phyloP scores from a whole-genome alignment of 2,113 vertebrate genomes.

The Silurus meridionalis region DNA sequence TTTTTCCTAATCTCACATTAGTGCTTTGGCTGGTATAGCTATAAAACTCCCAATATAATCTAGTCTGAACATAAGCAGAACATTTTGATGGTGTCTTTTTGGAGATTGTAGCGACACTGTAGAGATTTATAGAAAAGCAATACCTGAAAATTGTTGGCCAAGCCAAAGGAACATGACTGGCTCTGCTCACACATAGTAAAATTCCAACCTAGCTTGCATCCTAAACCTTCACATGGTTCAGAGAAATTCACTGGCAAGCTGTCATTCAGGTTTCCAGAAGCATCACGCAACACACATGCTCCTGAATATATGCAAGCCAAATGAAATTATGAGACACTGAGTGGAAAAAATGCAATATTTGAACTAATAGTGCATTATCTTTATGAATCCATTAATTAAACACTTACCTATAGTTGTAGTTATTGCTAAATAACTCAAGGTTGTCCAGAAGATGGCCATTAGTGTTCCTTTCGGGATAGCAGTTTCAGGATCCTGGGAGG shows the following conservation, averaged over 20 bases:
- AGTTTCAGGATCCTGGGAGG: constrained; percentile 65
- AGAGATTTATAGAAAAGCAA: background rate
- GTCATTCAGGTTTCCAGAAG: constrained; percentile 69
- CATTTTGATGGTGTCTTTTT: background rate
- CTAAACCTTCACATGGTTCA: constrained; percentile 60
- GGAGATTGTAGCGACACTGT: background rate
- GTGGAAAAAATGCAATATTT: background rate
- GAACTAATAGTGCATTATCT: background rate
- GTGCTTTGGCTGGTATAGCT: background rate
- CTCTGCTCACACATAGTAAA: constrained; percentile 66
- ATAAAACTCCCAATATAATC: background rate
- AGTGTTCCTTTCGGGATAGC: constrained; percentile 74
- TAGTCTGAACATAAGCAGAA: background rate
- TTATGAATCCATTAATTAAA: background rate
- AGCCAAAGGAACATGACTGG: constrained; percentile 61
- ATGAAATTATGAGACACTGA: background rate
- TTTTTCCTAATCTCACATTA: background rate
- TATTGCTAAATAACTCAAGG: constrained; percentile 66
- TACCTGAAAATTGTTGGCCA: constrained; percentile 69
- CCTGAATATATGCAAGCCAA: constrained; percentile 51
- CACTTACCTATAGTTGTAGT: constrained; percentile 65
- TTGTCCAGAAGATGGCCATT: constrained; percentile 72
- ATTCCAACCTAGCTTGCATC: constrained; percentile 72
- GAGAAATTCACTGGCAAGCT: constrained; percentile 59
- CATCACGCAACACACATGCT: constrained; percentile 67